phyloP scores from a whole-genome alignment of 2,888 invertebrate genomes.

The Ennomos quercinarius region DNA sequence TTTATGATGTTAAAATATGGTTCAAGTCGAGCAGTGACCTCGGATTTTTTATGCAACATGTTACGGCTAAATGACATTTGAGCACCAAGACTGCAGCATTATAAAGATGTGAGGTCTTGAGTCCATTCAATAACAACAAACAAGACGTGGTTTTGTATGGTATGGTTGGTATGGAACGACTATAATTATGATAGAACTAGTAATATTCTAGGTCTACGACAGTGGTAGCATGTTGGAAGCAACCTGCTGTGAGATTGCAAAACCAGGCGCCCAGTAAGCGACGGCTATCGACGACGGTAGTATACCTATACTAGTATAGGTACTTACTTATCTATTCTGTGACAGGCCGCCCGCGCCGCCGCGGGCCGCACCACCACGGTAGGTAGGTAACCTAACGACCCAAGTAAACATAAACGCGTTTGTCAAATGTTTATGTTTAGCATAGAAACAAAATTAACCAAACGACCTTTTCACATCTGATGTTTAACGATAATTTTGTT shows the following conservation, averaged over 20 bases:
- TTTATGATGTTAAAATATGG: too few species aligned
- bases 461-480: conserved; percentile 26
- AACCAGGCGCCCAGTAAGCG: conserved; percentile 36
- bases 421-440: conserved; percentile 3
- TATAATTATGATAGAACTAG: too few species aligned
- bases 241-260: conserved; percentile 30
- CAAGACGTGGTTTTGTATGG: too few species aligned
- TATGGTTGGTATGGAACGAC: conserved; percentile 8
- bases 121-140: too few species aligned
- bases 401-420: not conserved
- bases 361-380: too few species aligned
- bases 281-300: not conserved
- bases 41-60: conserved; percentile 22
- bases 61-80: conserved; percentile 40
- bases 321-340: too few species aligned
- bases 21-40: too few species aligned
- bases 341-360: too few species aligned
- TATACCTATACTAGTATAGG: too few species aligned
- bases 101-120: conserved; percentile 20
- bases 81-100: conserved; percentile 35
- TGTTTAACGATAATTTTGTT: not conserved
- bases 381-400: too few species aligned
- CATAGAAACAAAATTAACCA: conserved; percentile 14
- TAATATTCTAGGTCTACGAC: conserved; percentile 10
- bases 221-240: conserved; percentile 4